phyloP scores from a whole-genome alignment of 1,140 invertebrate genomes.

The Drosophila trapezifrons region DNA sequence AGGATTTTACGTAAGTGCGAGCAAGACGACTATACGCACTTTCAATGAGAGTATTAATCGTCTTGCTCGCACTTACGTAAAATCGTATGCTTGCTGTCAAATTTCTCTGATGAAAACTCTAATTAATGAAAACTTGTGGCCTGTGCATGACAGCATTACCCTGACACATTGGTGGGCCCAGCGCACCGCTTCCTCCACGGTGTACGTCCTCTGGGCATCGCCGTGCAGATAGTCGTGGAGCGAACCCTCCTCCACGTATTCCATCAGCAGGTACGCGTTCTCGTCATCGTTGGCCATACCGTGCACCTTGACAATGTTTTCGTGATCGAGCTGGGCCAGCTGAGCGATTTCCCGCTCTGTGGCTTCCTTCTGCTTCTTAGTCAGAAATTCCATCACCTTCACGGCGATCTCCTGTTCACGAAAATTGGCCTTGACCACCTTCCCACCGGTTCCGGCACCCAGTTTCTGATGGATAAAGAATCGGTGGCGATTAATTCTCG shows the following conservation, averaged over 20 bases:
- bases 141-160: too few species aligned
- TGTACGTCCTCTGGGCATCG: constrained; percentile 4
- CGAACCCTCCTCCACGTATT: constrained; percentile 24
- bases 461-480: not conserved
- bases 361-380: not conserved
- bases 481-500: not conserved
- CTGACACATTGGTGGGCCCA: constrained; percentile 25
- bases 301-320: constrained; percentile 15
- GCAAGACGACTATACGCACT: too few species aligned
- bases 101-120: too few species aligned
- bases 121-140: too few species aligned
- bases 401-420: constrained; percentile 17
- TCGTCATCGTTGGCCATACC: not conserved
- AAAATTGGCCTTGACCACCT: constrained; percentile 9
- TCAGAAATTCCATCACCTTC: not conserved
- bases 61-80: too few species aligned
- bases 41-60: too few species aligned
- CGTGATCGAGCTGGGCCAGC: constrained; percentile 5
- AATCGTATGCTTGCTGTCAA: too few species aligned
- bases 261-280: constrained; percentile 23
- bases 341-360: constrained; percentile 23
- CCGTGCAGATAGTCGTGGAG: constrained; percentile 19
- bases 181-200: constrained; percentile 9
- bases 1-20: too few species aligned
- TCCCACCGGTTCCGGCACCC: constrained; percentile 4